A percentile compares a stretch with the other conserved stretches of the same genome.
These are phyloP conservation scores for Anthoscopus minutus DNA, from an alignment of 2,113 vertebrate species.

Conservation along the genomic window DNA sequence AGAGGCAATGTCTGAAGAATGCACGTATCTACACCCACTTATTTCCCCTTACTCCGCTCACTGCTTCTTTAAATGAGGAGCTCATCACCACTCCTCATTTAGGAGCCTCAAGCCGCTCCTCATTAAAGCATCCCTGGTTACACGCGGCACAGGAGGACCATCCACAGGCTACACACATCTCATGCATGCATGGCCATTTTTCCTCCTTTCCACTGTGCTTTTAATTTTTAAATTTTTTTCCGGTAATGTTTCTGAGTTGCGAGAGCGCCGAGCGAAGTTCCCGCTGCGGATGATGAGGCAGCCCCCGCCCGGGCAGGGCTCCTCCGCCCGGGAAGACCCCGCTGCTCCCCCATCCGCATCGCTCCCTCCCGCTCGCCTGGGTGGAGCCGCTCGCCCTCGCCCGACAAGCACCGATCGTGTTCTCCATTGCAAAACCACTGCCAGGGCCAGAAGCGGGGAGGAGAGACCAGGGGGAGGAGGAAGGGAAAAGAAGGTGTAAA, in stretches of 20 bases:
- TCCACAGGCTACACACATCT: background rate
- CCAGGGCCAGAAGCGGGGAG: background rate
- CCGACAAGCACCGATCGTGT: background rate
- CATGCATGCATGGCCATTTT: background rate
- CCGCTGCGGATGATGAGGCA: background rate
- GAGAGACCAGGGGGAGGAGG: background rate
- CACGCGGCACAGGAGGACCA: background rate
- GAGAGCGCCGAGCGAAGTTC: background rate
- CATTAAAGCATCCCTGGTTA: background rate
- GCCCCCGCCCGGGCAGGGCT: background rate
- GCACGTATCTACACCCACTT: background rate
- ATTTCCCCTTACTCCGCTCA: background rate
- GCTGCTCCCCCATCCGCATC: background rate
- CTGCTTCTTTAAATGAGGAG: background rate
- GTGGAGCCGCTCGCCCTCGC: conserved; percentile 9
- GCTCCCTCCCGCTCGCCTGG: background rate
- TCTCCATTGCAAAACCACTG: background rate
- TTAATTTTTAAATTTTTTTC: too few species aligned
- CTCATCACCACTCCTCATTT: background rate
- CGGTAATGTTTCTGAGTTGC: background rate
- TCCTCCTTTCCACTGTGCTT: background rate
- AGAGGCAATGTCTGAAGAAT: background rate
- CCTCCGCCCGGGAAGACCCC: background rate
- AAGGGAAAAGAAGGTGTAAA: background rate
- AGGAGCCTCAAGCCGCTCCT: background rate